Base-by-base conservation (phyloP, 2,113 vertebrate species). In the Galemys pyrenaicus region DNA sequence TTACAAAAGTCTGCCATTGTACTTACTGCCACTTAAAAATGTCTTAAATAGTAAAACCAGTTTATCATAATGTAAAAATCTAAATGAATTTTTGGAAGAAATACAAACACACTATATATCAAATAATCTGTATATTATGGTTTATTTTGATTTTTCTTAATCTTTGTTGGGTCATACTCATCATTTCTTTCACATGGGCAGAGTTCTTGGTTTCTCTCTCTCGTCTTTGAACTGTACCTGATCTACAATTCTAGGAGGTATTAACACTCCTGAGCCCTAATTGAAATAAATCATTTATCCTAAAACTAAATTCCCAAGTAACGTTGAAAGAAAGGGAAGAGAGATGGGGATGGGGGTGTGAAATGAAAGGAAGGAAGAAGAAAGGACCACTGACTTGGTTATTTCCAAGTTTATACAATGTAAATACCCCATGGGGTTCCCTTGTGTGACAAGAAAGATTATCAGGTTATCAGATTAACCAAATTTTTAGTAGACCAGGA, bases 271-370 rank as follows among this genome's bases (percentile, higher is more conserved):
- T 64, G 81, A 89, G 4, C n/a, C 56, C 65, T 87, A 70, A 92
- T 62, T 89, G 93, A 94, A 87, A 80, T 54, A 93, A 83, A 51
- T 56, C 4, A 58, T 90, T 87, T 91, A 30, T 88, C 64, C n/a
- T 84, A 13, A 22, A 32, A 24, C 81, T 95, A 92, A 82, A 84
- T 77, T 71, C 49, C 73, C 65, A 84, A 70, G 9, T 39, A 77
- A 84, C 82, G 70, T 24, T 51, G 41, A 77, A 87, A 70, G 37
- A 77, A 17, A 85, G 62, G 16, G 32, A 67, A 65, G 30, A 65
- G 30, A 41, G 13, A 77, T 32, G 15, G 49, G 37, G 67, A 17
- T n/a, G 30, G 41, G 35, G 26, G 1, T 6, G 24, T 32, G 8
- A 51, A n/a, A 32, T 37, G 26, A 65, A 6, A 22, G 32, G 37